Evolutionary conservation across 2,888 invertebrate species (phyloP).

Genomic region (Desoria tigrina): DNA sequence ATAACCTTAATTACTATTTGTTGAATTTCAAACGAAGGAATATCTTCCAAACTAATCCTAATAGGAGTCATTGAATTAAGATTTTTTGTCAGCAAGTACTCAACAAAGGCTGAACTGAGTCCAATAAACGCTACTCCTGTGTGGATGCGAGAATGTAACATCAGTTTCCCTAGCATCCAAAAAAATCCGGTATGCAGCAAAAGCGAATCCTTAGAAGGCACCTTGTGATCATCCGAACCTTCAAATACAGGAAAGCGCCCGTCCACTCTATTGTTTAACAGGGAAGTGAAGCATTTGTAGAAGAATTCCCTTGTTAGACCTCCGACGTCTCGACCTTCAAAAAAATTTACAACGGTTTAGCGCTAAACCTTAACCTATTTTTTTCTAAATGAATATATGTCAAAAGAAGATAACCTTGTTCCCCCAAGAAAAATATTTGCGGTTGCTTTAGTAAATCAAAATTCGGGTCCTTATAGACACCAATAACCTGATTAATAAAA

Average conservation of each 20-base stretch:
- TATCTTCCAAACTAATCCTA: neutral
- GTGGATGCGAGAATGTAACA: neutral
- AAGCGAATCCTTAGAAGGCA: neutral
- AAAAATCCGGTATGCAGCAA: neutral
- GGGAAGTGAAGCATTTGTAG: neutral
- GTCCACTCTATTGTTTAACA: neutral
- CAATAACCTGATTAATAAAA: neutral
- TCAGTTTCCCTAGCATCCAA: neutral
- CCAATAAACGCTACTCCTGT: conserved; percentile 2
- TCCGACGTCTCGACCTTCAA: neutral
- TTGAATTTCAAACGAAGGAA: neutral
- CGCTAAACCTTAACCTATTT: neutral
- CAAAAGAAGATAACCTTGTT: neutral
- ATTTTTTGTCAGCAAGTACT: neutral
- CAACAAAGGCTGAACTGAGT: neutral
- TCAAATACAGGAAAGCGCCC: neutral
- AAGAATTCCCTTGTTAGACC: neutral
- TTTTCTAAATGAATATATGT: too few relatives aligned
- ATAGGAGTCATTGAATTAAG: neutral
- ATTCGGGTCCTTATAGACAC: neutral
- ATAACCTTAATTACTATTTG: neutral
- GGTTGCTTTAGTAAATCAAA: neutral
- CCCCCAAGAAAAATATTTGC: neutral
- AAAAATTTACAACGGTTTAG: neutral
- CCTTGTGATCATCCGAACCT: neutral